These are phyloP conservation scores for Cabera pusaria DNA, from an alignment of 2,888 invertebrate species.

Conservation along the genomic window DNA sequence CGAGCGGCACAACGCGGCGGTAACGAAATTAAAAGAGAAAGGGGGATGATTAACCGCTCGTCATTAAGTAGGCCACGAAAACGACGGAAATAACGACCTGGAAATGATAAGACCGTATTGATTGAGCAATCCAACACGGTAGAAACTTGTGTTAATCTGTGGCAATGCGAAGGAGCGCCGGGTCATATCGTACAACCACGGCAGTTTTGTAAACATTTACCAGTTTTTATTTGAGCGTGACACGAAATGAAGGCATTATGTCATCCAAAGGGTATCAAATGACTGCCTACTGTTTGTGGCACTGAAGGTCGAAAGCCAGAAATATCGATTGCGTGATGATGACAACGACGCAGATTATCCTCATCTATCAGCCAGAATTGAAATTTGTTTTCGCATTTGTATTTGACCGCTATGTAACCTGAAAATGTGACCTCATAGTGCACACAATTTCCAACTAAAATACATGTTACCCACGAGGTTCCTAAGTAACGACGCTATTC, in stretches of 20 bases:
- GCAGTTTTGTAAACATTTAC: constrained; percentile 32
- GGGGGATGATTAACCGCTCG: constrained; percentile 36
- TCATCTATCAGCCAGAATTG: constrained; percentile 10
- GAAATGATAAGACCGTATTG: constrained; percentile 24
- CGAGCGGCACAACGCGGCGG: constrained; percentile 36
- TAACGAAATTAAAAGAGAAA: constrained; percentile 38
- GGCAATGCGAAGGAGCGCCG: constrained; percentile 13
- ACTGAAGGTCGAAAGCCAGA: constrained; percentile 35
- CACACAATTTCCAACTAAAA: too few relatives aligned
- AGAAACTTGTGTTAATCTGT: too few relatives aligned
- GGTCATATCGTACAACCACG: constrained; percentile 3
- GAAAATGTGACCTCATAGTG: too few relatives aligned
- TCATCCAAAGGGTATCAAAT: constrained; percentile 33
- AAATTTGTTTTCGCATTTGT: neutral
- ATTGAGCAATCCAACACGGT: constrained; percentile 29
- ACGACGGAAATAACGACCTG: constrained; percentile 32
- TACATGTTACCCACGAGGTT: too few relatives aligned
- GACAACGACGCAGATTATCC: constrained; percentile 9
- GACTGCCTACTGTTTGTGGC: constrained; percentile 31
- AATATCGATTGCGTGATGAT: constrained; percentile 40
- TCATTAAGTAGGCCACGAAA: constrained; percentile 29
- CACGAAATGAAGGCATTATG: constrained; percentile 33
- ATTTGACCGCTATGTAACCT: too few relatives aligned
- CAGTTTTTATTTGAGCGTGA: constrained; percentile 46
- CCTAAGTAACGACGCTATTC: too few relatives aligned